These are phyloP conservation scores for Pristionchus pacificus DNA, from an alignment of 1,140 invertebrate genomes.

Conservation along the genomic window DNA sequence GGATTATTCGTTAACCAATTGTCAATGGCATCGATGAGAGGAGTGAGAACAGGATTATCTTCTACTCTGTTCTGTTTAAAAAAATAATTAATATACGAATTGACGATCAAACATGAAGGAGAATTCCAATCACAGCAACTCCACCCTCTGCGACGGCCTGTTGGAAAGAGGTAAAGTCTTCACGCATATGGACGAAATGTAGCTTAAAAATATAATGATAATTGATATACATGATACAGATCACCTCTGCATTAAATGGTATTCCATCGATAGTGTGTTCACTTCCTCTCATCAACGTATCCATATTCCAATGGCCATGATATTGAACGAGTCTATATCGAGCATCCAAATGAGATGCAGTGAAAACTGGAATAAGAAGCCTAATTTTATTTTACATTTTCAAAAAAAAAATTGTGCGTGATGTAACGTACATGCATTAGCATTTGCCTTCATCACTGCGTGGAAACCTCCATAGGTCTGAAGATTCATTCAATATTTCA, in stretches of 20 bases:
- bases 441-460: too few relatives aligned
- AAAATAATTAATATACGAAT: neutral
- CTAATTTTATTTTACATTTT: neutral
- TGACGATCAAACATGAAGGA: neutral
- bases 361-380: neutral
- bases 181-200: neutral
- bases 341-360: neutral
- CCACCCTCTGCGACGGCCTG: neutral
- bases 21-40: neutral
- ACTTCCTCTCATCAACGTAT: neutral
- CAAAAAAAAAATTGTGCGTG: too few relatives aligned
- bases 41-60: neutral
- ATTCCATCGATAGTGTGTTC: neutral
- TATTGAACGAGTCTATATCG: neutral
- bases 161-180: neutral
- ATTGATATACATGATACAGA: neutral
- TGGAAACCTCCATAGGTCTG: neutral
- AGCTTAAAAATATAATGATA: neutral
- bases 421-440: too few relatives aligned
- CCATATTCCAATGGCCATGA: neutral
- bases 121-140: neutral
- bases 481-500: neutral
- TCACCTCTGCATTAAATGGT: neutral
- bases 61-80: neutral
- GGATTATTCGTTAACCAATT: neutral